phyloP scores from a whole-genome alignment of 2,797 vertebrate species.

The Eulemur mongoz region DNA sequence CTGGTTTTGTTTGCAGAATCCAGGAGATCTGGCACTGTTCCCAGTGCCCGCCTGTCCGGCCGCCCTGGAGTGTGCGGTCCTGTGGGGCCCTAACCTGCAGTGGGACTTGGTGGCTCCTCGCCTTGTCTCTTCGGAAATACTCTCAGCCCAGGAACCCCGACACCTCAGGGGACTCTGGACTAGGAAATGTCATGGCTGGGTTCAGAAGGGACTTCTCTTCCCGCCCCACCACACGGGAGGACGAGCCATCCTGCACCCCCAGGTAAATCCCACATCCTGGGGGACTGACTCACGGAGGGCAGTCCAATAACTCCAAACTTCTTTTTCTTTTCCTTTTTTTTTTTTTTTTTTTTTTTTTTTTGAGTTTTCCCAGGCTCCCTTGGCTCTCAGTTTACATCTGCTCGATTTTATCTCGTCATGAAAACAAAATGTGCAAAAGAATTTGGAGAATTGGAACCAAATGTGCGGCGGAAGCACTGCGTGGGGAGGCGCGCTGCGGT shows the following conservation, averaged over 20 bases:
- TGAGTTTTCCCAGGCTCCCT: constrained; percentile 9
- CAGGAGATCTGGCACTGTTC: rapidly evolving
- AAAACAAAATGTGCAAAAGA: not conserved
- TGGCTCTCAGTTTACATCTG: not conserved
- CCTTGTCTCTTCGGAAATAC: not conserved
- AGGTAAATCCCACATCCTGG: not conserved
- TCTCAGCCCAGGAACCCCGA: rapidly evolving
- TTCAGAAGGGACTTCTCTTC: not conserved
- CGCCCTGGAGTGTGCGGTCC: not conserved
- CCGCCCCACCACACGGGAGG: too few relatives aligned
- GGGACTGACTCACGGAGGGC: rapidly evolving
- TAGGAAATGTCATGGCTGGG: not conserved
- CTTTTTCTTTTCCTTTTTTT: not conserved
- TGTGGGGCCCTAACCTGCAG: not conserved
- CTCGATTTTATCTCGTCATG: constrained; percentile 60
- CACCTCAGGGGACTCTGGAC: not conserved
- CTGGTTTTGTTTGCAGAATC: not conserved
- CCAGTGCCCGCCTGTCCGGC: rapidly evolving
- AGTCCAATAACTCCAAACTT: not conserved
- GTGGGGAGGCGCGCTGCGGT: not conserved
- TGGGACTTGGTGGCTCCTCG: not conserved
- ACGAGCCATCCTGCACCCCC: not conserved
- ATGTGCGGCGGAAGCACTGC: constrained; percentile 53
- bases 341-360: not conserved
- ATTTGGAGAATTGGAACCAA: constrained; percentile 78